Evolutionary conservation across 2,888 invertebrate genomes (phyloP), one percentile per base, ranked within the genome.

Genomic region (Netelia virgata): DNA sequence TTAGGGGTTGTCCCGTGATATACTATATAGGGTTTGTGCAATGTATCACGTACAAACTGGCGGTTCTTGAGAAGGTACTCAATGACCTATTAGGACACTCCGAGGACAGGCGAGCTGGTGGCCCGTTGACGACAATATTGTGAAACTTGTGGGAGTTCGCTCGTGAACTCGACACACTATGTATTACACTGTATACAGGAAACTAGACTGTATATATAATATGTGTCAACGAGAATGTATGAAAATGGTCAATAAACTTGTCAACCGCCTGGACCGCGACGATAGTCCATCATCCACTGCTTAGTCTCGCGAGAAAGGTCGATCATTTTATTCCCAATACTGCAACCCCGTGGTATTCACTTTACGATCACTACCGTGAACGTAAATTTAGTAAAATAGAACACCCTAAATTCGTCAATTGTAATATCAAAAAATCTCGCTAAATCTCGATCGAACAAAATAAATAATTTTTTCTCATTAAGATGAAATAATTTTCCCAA

Each of bases 321-420:
- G 68, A 76, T 85, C 82, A 80, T 86, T 79, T 79, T 64, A 77
- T 69, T 53, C 11, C 8, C 14, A 41, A 9, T n/a, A 70, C 6
- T 36, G 6, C 36, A 36, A 36, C 11, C 55, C 28, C 36, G 28
- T 36, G 14, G n/a, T 41, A 61, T 61, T 36, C n/a, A n/a, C n/a
- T 64, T 64, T 36, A 64, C 14, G 14, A 36, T 64, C 6, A 36
- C 20, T 20, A 0, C 18, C n/a, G 18, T 36, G 14, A 64, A 36
- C 14, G 14, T 84, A 87, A 89, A 89, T 86, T 89, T 86, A 84
- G 86, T 83, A 85, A 87, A 89, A 89, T 86, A 87, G 87, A n/a
- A 75, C 6, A 6, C 82, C 83, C 86, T 86, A 88, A 87, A 87
- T 89, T 89, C 88, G 89, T 89, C 88, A 89, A 88, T 86, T 87